These are phyloP conservation scores for Nasonia oneida DNA, from an alignment of 2,888 invertebrate genomes.

Conservation along the genomic window DNA sequence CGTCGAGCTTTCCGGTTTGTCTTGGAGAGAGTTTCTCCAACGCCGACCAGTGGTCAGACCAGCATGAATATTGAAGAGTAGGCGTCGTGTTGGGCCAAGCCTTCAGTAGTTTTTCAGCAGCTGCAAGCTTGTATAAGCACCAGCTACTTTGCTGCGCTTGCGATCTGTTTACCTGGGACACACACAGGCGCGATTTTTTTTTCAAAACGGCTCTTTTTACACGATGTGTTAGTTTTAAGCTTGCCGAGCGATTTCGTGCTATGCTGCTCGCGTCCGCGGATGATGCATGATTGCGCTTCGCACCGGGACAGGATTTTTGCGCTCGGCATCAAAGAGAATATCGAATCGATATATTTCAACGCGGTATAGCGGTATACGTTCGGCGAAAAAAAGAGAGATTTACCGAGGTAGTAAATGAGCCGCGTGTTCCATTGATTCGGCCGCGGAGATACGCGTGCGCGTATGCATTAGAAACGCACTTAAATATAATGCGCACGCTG, in stretches of 20 bases:
- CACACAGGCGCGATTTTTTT: not conserved
- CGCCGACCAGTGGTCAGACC: not conserved
- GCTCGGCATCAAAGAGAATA: not conserved
- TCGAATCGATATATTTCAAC: not conserved
- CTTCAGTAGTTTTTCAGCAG: not conserved
- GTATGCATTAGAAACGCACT: not conserved
- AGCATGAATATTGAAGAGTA: constrained; percentile 7
- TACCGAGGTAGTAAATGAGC: not conserved
- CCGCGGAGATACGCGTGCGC: not conserved
- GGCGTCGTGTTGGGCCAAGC: not conserved
- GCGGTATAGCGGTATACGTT: not conserved
- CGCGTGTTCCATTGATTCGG: not conserved
- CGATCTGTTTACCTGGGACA: not conserved
- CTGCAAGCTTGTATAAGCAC: not conserved
- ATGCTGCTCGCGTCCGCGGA: not conserved
- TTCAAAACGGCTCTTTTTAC: not conserved
- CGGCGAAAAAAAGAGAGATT: not conserved
- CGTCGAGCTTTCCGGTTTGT: not conserved
- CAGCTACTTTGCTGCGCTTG: constrained; percentile 9
- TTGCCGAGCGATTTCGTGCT: not conserved
- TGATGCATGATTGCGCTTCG: not conserved
- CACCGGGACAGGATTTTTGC: not conserved
- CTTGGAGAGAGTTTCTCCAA: not conserved
- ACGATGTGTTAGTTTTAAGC: not conserved
- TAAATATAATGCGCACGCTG: not conserved